phyloP scores from a whole-genome alignment of 1,140 invertebrate species.

The Asbolus verrucosus region DNA sequence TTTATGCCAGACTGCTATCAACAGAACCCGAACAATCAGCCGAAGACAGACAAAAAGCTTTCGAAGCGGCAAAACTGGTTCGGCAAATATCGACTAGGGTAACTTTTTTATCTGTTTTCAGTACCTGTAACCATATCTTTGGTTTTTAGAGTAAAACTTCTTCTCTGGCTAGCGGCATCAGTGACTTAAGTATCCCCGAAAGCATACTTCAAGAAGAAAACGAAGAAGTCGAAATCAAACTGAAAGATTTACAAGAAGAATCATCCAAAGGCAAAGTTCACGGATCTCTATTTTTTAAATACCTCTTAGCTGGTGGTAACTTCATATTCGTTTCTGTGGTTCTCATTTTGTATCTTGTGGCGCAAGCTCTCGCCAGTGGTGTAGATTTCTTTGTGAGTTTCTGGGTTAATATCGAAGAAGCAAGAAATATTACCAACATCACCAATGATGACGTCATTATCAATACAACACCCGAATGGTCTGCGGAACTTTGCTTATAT shows the following conservation, averaged over 20 bases:
- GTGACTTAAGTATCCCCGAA: conserved; percentile 60
- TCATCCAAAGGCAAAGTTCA: conserved; percentile 63
- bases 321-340: conserved; percentile 70
- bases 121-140: conserved; percentile 11
- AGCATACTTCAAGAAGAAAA: conserved; percentile 57
- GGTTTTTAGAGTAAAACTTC: conserved; percentile 53
- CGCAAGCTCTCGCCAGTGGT: conserved; percentile 77
- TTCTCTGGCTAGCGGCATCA: conserved; percentile 55
- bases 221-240: conserved; percentile 54
- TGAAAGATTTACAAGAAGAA: conserved; percentile 62
- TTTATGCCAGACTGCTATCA: conserved; percentile 70
- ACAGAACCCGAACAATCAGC: conserved; percentile 57
- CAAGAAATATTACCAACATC: conserved; percentile 33
- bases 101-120: conserved; percentile 44
- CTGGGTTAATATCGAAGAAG: conserved; percentile 72
- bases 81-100: conserved; percentile 57
- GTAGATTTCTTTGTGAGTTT: conserved; percentile 85
- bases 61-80: conserved; percentile 47
- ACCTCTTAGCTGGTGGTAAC: conserved; percentile 77
- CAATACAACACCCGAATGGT: conserved; percentile 20
- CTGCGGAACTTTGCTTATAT: conserved; percentile 65
- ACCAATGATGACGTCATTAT: neutral
- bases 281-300: conserved; percentile 67
- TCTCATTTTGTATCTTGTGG: conserved; percentile 71
- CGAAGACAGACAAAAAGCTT: conserved; percentile 53